Percentiles rank a stretch among this genome's conserved stretches.
Conservation (phyloP, 2,888 invertebrate genomes). For the Linnaemya tessellans region DNA sequence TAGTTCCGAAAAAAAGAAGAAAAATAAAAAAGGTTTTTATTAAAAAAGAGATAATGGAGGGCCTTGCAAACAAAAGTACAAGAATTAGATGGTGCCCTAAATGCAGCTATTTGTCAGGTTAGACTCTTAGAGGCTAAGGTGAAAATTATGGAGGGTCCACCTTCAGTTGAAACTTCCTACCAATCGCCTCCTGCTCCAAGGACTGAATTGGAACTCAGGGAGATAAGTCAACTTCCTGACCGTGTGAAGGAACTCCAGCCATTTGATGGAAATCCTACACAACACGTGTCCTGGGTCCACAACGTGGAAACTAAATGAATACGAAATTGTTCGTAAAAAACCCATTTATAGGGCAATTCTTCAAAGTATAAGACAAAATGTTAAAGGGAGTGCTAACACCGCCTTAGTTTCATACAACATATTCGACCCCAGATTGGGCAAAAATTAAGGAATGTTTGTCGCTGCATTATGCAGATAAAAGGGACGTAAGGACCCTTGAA, state of each 20-base stretch:
- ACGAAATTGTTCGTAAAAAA: constrained; percentile 55
- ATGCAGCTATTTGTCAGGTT: too few relatives aligned
- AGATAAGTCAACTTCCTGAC: constrained; percentile 50
- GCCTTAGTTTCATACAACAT: not conserved
- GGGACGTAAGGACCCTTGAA: not conserved
- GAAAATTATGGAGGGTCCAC: too few relatives aligned
- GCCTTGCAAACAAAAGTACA: too few relatives aligned
- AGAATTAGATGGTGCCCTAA: too few relatives aligned
- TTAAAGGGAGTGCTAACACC: not conserved
- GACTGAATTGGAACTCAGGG: not conserved
- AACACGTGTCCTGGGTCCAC: constrained; percentile 67
- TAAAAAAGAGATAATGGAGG: too few relatives aligned
- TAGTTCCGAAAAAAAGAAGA: too few relatives aligned
- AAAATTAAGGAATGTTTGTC: not conserved
- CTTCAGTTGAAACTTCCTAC: too few relatives aligned
- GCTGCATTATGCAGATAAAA: not conserved
- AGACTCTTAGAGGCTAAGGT: too few relatives aligned
- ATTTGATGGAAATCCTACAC: constrained; percentile 52
- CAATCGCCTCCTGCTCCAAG: too few relatives aligned
- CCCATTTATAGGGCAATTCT: constrained; percentile 64
- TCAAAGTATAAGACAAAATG: constrained; percentile 3
- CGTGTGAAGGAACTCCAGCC: constrained; percentile 55
- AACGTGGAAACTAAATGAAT: constrained; percentile 61
- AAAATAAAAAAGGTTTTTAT: too few relatives aligned
- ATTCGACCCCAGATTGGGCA: not conserved